phyloP scores from a whole-genome alignment of 2,113 vertebrate genomes.

The Pavo muticus region DNA sequence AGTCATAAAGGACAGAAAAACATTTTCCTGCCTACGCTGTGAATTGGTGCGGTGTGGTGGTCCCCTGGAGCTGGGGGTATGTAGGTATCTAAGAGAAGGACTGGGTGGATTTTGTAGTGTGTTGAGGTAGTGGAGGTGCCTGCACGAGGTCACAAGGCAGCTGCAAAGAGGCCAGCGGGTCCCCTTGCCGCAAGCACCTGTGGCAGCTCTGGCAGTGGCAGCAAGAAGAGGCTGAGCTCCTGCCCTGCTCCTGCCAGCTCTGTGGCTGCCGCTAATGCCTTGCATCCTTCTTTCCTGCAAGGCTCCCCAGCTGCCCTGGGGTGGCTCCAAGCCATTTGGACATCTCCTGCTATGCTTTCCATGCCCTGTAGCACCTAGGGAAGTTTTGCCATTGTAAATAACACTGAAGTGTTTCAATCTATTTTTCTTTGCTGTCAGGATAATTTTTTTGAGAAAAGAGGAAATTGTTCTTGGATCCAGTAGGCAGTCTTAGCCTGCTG shows the following conservation, averaged over 20 bases:
- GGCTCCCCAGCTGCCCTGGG: neutral
- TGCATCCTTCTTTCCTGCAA: neutral
- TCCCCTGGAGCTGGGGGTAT: neutral
- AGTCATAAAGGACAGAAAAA: neutral
- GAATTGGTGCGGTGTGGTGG: neutral
- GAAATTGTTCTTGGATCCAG: neutral
- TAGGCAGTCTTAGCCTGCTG: neutral
- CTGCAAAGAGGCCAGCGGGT: neutral
- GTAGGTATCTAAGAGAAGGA: neutral
- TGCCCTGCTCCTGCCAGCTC: neutral
- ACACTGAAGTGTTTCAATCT: neutral
- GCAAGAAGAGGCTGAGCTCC: neutral
- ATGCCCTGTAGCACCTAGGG: neutral
- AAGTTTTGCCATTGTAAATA: neutral
- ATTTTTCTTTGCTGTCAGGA: neutral
- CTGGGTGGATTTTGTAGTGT: neutral
- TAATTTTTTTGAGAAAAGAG: neutral
- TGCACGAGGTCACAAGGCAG: neutral
- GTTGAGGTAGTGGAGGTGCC: neutral
- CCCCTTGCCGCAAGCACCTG: rapidly evolving
- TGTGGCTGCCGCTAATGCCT: neutral
- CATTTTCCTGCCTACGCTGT: neutral
- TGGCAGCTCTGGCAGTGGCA: neutral
- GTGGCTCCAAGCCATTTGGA: neutral
- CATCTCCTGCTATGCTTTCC: neutral